phyloP scores from a whole-genome alignment of 1,140 invertebrate species.

The Medauroidea extradentata region DNA sequence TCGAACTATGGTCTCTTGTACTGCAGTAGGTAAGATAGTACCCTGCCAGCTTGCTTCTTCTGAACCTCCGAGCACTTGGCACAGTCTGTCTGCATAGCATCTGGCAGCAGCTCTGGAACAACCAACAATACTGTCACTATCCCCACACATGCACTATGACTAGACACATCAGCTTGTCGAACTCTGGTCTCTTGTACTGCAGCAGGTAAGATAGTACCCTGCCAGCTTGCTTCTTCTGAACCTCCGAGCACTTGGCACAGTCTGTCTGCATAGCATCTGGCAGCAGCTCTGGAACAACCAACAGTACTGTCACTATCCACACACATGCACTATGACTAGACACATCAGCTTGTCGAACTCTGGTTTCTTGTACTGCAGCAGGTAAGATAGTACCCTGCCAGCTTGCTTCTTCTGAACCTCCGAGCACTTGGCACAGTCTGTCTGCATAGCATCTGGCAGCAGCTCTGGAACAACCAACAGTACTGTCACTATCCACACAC shows the following conservation, averaged over 20 bases:
- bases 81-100: constrained; percentile 31
- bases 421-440: constrained; percentile 31
- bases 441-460: constrained; percentile 30
- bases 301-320: background rate
- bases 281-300: constrained; percentile 26
- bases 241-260: constrained; percentile 29
- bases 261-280: constrained; percentile 32
- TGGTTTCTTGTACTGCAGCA: constrained; percentile 33
- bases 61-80: constrained; percentile 28
- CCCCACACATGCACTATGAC: no score
- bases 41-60: constrained; percentile 24
- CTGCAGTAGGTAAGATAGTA: background rate
- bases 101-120: constrained; percentile 30
- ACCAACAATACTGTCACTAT: background rate
- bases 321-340: no score
- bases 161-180: constrained; percentile 50
- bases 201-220: constrained; percentile 11
- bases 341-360: constrained; percentile 52
- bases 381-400: constrained; percentile 14
- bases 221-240: constrained; percentile 25
- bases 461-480: constrained; percentile 22
- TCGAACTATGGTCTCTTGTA: constrained; percentile 50
- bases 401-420: constrained; percentile 25
- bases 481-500: background rate
- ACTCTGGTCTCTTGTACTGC: constrained; percentile 43